Base-by-base conservation (phyloP, 2,797 vertebrate genomes). In the Salmo trutta region DNA sequence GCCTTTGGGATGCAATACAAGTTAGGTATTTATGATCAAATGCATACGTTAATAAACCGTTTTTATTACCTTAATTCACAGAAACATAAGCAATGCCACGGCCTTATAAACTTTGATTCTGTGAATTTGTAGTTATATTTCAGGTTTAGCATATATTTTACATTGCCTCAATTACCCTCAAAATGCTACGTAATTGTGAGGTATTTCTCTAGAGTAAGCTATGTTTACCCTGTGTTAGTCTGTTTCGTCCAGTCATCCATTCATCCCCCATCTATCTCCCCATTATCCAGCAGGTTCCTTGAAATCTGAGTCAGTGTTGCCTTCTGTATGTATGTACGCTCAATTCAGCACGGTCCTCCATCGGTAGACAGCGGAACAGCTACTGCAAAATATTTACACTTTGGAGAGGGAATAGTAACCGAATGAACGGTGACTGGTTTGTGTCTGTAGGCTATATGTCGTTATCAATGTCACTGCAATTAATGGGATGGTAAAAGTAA, bases 261-360 rank as follows among this genome's bases (percentile, higher is more conserved):
- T 8, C 56, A 24, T 10, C 59, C 5, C 3, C 27, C 24, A 66
- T 66, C 24, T 2, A 31, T 29, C 21, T 29, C 7, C 29, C 29
- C 66, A 67, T 5, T 36, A 31, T 33, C 16, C 15, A 17, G 16
- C 16, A 67, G 31, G 19, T 67, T 67, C 15, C 29, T 17, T 67
- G 29, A 14, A 36, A 67, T 67, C 31, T 19, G 15, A 67, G 3
- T 67, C 15, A 67, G 27, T 31, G 17, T 67, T 16, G 27, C 29
- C 17, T 17, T 33, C 15, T 17, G 66, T 14, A 33, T 17, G 15
- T 10, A 31, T 67, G 15, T 10, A 31, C 36, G 29, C 29, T 31
- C 66, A 67, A 27, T 67, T 33, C 66, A 67, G 15, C 66, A 67
- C 29, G 66, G 66, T 27, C 16, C 29, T 67, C 66, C 29, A 67